Evolutionary conservation across 2,113 vertebrate genomes (phyloP), one percentile per base, ranked within the genome.

Genomic region (Tylochromis polylepis): DNA sequence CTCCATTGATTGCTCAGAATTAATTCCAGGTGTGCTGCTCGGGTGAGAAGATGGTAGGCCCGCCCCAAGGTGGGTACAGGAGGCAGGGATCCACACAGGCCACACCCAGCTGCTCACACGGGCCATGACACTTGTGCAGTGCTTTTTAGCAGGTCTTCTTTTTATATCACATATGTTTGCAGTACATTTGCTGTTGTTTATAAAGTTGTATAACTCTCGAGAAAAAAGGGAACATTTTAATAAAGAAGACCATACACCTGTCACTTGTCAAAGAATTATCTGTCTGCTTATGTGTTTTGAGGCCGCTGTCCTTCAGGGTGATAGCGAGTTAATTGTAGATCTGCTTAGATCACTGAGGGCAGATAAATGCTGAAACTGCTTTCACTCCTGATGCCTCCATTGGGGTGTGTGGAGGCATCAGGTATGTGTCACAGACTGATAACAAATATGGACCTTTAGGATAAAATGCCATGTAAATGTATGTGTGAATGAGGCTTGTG

Each of bases 241-340:
- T 72, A 24, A 72, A 0, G 22, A 16, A 72, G 8, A 46, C 0
- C 0, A 24, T 43, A 5, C 24, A 24, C n/a, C 38, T 43, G 12
- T 38, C 20, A 65, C 34, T 65, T 14, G 18, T 8, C 60, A 36
- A 65, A 65, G 6, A 65, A 12, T 38, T 65, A 65, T 38, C 24
- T 4, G 8, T 9, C 65, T 72, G 38, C 38, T 72, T 72, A 5
- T 15, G 14, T 46, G 38, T n/a, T n/a, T n/a, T n/a, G n/a, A n/a
- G n/a, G n/a, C n/a, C n/a, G n/a, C n/a, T n/a, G n/a, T n/a, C n/a
- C n/a, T n/a, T n/a, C n/a, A n/a, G n/a, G n/a, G n/a, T n/a, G n/a
- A n/a, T n/a, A n/a, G n/a, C n/a, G n/a, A n/a, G n/a, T n/a, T n/a
- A n/a, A n/a, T n/a, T n/a, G n/a, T n/a, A n/a, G n/a, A n/a, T n/a